Evolutionary conservation across 2,888 invertebrate genomes (phyloP).

Genomic region (Chamaedrilus cognettii): DNA sequence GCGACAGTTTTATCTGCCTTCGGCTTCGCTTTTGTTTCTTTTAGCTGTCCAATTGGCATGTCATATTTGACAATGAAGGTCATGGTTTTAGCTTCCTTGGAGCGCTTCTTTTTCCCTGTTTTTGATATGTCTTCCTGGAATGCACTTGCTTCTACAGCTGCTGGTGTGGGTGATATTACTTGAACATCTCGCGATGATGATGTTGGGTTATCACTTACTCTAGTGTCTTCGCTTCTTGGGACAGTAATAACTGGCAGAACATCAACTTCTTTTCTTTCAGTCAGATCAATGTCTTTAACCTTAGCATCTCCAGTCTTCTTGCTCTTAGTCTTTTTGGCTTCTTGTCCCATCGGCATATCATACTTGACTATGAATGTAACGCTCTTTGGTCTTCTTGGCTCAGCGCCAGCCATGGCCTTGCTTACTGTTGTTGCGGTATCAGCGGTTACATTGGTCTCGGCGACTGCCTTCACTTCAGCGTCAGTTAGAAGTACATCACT

Average conservation of each 20-base stretch:
- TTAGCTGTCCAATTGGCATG: not conserved
- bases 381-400: not conserved
- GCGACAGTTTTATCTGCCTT: not conserved
- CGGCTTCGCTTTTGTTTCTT: not conserved
- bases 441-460: not conserved
- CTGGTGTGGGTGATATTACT: not conserved
- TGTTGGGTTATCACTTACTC: too few species aligned
- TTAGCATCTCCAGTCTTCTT: conserved; percentile 1
- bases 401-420: not conserved
- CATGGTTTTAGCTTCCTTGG: conserved; percentile 3
- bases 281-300: not conserved
- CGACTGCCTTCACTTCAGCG: not conserved
- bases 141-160: not conserved
- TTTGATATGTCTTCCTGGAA: too few species aligned
- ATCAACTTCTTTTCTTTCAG: too few species aligned
- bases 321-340: not conserved
- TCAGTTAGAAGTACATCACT: too few species aligned
- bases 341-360: not conserved
- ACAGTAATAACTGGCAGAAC: too few species aligned
- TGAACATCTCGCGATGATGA: not conserved
- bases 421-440: not conserved
- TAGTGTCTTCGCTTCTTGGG: not conserved
- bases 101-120: not conserved
- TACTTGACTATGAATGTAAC: conserved; percentile 5
- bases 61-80: conserved; percentile 11